Evolutionary conservation across 2,113 vertebrate genomes (phyloP), one percentile per base, ranked within the genome.

Genomic region (Carollia perspicillata): DNA sequence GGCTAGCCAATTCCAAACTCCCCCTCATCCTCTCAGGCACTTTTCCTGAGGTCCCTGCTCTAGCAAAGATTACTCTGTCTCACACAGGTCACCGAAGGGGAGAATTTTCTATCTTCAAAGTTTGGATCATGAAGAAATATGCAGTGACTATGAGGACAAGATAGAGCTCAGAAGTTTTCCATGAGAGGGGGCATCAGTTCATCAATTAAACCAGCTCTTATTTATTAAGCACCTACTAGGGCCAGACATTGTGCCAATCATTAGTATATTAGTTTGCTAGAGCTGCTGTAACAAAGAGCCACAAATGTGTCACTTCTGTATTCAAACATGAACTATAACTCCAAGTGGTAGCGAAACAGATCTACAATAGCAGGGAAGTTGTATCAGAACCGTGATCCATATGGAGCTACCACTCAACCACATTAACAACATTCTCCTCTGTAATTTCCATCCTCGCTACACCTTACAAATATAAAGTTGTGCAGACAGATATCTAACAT

Each of bases 261-360:
- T 60, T 8, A 20, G 14, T 22, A 42, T 51, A 23, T 66, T 2
- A 8, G 44, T 89, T 40, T 65, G 37, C 78, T 37, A 44, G 55
- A 51, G 44, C 14, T 92, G 44, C 42, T 72, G 1, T 74, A 44
- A 55, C 14, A 40, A 58, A 84, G 8, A 10, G 35, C 20, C 33
- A 30, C 30, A 30, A 84, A 90, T 71, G 47, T 0, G 26, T 79
- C 74, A 81, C 60, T 55, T 68, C 35, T 22, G 18, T 47, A 88
- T 71, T 75, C 89, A 95, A 90, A 93, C 6, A 84, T 69, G 65
- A 90, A 65, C 79, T 23, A 42, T 18, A 80, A 60, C 12, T 77
- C 86, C 77, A 91, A 63, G 30, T 23, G 8, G 20, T 44, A 40
- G 18, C 20, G 68, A 63, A 71, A 77, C 17, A 53, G 11, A 72